Evolutionary conservation across 2,113 vertebrate genomes (phyloP), one percentile per base, ranked within the genome.

Genomic region (Pseudolaguvia tuberculata): DNA sequence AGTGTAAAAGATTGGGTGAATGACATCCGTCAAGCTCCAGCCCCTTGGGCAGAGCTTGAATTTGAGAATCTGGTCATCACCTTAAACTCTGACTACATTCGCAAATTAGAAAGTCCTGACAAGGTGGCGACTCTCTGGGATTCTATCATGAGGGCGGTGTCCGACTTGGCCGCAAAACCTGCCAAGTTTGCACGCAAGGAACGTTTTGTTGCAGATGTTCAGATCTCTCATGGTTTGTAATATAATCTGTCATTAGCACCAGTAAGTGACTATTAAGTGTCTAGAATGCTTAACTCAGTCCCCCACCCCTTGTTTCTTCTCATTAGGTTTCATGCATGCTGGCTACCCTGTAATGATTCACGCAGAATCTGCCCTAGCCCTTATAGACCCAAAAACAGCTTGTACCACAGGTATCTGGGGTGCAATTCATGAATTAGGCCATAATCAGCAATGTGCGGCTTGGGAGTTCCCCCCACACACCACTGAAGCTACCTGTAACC

Each of bases 21-120:
- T 4, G 1, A 27, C 8, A 76, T 83, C 69, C 72, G 81, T 29
- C 21, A 73, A 11, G 78, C 91, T 1, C 88, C 81, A 0, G 83
- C 89, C 1, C 92, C 89, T 18, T 91, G 91, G 92, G 92, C 93
- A 4, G 93, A 94, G 79, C 68, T 95, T 77, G 91, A 92, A 78
- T 91, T 89, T 0, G 90, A 91, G 20, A 92, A 92, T 77, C 66
- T 96, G 85, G 90, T 94, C 84, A 78, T 94, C 11, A 92, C 92
- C 0, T 78, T 92, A 31, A 89, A 91, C 0, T 92, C 93, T 0
- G 83, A 89, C 0, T 80, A 63, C 0, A 73, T 90, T 0, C 63
- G 79, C 0, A 13, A 50, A 0, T 72, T 91, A 74, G 90, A 92
- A 4, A 84, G 80, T 12, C 91, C 92, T 0, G 92, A 93, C 25